A percentile compares a stretch with the other conserved stretches of the same genome.
phyloP scores from a whole-genome alignment of 1,140 invertebrate genomes.

The Coelopa frigida region DNA sequence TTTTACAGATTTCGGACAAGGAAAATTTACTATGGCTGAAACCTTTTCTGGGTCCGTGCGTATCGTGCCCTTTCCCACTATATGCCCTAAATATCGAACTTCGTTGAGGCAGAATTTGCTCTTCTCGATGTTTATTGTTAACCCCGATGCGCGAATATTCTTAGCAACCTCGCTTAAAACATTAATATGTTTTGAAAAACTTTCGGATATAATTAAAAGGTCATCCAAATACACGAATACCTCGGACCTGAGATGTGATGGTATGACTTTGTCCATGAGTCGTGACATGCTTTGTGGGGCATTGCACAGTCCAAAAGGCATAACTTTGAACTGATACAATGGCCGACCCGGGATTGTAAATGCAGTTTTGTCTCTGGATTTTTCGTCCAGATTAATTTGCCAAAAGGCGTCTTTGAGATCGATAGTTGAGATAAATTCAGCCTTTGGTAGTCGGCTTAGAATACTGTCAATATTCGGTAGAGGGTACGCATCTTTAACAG shows the following conservation, averaged over 20 bases:
- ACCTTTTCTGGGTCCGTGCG: conserved; percentile 27
- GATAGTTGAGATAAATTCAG: conserved; percentile 18
- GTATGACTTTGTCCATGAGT: conserved; percentile 9
- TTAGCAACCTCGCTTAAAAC: conserved; percentile 19
- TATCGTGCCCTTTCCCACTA: conserved; percentile 31
- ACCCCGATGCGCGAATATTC: conserved; percentile 14
- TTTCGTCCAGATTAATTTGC: conserved; percentile 20
- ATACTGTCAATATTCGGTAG: conserved; percentile 28
- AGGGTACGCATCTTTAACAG: conserved; percentile 30
- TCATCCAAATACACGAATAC: conserved; percentile 28
- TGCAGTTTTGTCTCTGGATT: conserved; percentile 35
- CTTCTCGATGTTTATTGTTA: conserved; percentile 19
- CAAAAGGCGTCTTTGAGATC: conserved; percentile 15
- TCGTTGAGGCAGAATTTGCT: conserved; percentile 20
- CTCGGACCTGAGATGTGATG: conserved; percentile 1
- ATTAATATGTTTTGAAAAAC: conserved; percentile 37
- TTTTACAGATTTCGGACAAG: conserved; percentile 19
- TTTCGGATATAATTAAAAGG: conserved; percentile 28
- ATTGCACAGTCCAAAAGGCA: conserved; percentile 14
- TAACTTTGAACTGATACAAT: conserved; percentile 26
- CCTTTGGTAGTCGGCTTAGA: conserved; percentile 29
- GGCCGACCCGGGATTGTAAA: conserved; percentile 30
- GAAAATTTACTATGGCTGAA: conserved; percentile 11
- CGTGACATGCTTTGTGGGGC: conserved; percentile 6
- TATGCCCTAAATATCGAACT: conserved; percentile 18